These are phyloP conservation scores for Sciaenops ocellatus DNA, from an alignment of 2,797 vertebrate genomes.

Conservation along the genomic window DNA sequence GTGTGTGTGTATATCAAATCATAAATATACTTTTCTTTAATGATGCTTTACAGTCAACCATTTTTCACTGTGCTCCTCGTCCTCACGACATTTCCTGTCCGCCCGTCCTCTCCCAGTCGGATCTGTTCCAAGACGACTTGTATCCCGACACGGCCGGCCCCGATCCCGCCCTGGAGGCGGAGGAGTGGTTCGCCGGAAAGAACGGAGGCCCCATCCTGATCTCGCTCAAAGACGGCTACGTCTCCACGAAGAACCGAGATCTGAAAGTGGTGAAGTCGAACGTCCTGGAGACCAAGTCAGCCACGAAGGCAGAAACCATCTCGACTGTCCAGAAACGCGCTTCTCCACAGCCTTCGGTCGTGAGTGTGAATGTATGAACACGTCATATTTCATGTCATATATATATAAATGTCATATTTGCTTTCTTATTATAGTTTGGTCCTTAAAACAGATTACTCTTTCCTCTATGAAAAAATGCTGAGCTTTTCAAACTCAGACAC, in stretches of 20 bases:
- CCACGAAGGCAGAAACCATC: slow-evolving; percentile 89
- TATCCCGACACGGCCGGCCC: slow-evolving; percentile 97
- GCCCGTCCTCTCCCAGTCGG: slow-evolving; percentile 85
- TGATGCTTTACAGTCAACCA: background rate
- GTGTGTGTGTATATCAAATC: background rate
- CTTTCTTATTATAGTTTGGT: background rate
- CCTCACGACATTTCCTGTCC: background rate
- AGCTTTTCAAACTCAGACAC: slow-evolving; percentile 1
- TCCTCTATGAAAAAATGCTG: slow-evolving; percentile 1
- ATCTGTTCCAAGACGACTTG: slow-evolving; percentile 98
- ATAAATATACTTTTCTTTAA: background rate
- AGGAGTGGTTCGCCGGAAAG: slow-evolving; percentile 97
- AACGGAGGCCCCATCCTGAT: slow-evolving; percentile 94
- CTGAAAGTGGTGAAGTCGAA: slow-evolving; percentile 97
- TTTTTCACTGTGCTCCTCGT: background rate
- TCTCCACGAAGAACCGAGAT: slow-evolving; percentile 94
- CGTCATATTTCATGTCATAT: background rate
- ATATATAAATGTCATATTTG: background rate
- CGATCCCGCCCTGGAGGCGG: slow-evolving; percentile 93
- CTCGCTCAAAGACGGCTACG: slow-evolving; percentile 95
- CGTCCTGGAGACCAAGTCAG: slow-evolving; percentile 92
- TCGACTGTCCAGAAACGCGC: slow-evolving; percentile 86
- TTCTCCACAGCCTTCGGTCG: slow-evolving; percentile 84
- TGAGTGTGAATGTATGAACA: slow-evolving; percentile 71
- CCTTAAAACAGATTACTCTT: background rate